Evolutionary conservation across 30 jellyfish, hydroid and myxozoan species (phyloP), one percentile per base, ranked within the genome.

Genomic region (Morbakka virulenta): DNA sequence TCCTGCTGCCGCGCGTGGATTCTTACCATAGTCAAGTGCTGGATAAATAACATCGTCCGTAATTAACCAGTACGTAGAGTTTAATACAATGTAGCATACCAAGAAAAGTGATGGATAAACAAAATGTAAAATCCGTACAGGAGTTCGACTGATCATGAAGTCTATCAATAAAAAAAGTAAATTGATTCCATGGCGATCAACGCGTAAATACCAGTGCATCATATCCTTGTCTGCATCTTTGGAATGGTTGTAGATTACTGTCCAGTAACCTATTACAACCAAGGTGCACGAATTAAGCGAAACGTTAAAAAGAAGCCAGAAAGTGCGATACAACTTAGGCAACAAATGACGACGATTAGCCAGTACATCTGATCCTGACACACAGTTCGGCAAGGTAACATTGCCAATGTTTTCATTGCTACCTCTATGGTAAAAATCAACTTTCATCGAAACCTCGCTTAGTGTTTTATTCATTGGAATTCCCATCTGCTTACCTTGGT

Each of bases 111-210:
- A 52, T 36, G 96, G 94, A 47, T 80, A 87, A 1, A 87, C 67
- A 63, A 80, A 80, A 68, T 87, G 96, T 49, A 87, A 77, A 24
- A 87, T 62, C 31, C 80, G 81, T 50, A 64, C 76, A 2, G 96
- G 96, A 53, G 83, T 80, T 2, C 74, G 28, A 36, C 80, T 76
- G 2, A 79, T 67, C 20, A 57, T 9, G 64, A 87, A 87, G 26
- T 87, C 96, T 4, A 87, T 0, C 52, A 87, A 24, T 51, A 87
- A 24, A 31, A 87, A 17, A 0, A 69, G n/a, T 35, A 80, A 63
- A 68, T 80, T 87, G 13, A 87, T 50, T 2, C 96, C 96, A 29
- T 87, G 96, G 13, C 96, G 89, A 48, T 87, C 96, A 26, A 87
- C 57, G 29, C 82, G 50, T 22, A 67, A 0, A 30, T 78, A 87